These are phyloP conservation scores for Synanthedon myopaeformis DNA, from an alignment of 2,888 invertebrate genomes.

Conservation along the genomic window DNA sequence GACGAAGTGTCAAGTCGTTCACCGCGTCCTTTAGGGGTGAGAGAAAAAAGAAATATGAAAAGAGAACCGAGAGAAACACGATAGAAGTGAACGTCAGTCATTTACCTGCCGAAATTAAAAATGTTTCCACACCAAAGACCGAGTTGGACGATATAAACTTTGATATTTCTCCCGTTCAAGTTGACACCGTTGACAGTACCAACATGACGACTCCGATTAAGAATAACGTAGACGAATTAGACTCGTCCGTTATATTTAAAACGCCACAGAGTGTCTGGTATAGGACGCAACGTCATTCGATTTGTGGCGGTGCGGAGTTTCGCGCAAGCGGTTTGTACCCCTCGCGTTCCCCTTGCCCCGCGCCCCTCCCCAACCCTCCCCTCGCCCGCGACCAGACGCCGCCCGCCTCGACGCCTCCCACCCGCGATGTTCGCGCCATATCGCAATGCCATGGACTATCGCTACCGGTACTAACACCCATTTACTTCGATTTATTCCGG, in stretches of 20 bases:
- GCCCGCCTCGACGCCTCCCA: conserved; percentile 51
- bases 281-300: conserved; percentile 46
- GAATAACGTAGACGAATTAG: conserved; percentile 39
- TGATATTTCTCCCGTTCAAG: conserved; percentile 59
- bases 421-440: conserved; percentile 60
- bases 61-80: conserved; percentile 48
- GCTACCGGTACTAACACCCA: conserved; percentile 72
- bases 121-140: conserved; percentile 49
- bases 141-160: conserved; percentile 49
- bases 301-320: conserved; percentile 35
- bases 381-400: conserved; percentile 39
- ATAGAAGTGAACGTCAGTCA: conserved; percentile 53
- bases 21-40: conserved; percentile 66
- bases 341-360: conserved; percentile 6
- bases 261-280: conserved; percentile 55
- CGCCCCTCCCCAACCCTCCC: conserved; percentile 16
- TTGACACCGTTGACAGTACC: conserved; percentile 58
- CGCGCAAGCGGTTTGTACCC: conserved; percentile 14
- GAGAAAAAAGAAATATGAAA: conserved; percentile 64
- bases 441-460: conserved; percentile 67
- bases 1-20: conserved; percentile 62
- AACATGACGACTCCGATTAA: conserved; percentile 34
- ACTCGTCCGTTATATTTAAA: conserved; percentile 53
- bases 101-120: conserved; percentile 35
- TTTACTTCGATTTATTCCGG: conserved; percentile 36